phyloP scores from a whole-genome alignment of 2,888 invertebrate species.

The Amblyjoppa fuscipennis region DNA sequence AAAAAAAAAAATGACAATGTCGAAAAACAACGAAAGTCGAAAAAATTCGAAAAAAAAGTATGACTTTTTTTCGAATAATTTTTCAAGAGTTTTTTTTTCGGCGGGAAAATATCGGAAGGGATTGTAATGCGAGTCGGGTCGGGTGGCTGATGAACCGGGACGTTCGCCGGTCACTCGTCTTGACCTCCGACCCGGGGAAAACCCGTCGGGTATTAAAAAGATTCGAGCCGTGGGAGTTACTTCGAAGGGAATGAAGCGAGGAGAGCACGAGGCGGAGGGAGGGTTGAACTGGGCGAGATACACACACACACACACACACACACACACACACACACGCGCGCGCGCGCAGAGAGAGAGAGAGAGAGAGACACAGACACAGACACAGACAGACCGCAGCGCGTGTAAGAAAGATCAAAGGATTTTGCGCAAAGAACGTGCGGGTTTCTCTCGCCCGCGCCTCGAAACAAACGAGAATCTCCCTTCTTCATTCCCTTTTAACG shows the following conservation, averaged over 20 bases:
- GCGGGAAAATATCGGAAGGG: no score
- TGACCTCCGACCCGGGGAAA: constrained; percentile 34
- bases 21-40: neutral
- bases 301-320: neutral
- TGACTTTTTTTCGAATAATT: no score
- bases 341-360: no score
- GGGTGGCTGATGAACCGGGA: neutral
- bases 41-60: no score
- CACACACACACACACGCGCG: no score
- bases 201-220: constrained; percentile 9
- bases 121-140: neutral
- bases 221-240: constrained; percentile 51
- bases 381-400: constrained; percentile 42
- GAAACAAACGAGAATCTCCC: constrained; percentile 63
- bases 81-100: no score
- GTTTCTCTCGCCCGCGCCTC: constrained; percentile 55
- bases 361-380: neutral
- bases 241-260: constrained; percentile 10
- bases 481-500: constrained; percentile 40
- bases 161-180: constrained; percentile 11
- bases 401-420: constrained; percentile 67
- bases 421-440: constrained; percentile 58
- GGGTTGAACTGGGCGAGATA: constrained; percentile 7
- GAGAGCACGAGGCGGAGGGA: constrained; percentile 15
- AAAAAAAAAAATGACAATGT: neutral